Base-by-base conservation (phyloP, 2,888 invertebrate genomes). In the Nephrocerus scutellatus region DNA sequence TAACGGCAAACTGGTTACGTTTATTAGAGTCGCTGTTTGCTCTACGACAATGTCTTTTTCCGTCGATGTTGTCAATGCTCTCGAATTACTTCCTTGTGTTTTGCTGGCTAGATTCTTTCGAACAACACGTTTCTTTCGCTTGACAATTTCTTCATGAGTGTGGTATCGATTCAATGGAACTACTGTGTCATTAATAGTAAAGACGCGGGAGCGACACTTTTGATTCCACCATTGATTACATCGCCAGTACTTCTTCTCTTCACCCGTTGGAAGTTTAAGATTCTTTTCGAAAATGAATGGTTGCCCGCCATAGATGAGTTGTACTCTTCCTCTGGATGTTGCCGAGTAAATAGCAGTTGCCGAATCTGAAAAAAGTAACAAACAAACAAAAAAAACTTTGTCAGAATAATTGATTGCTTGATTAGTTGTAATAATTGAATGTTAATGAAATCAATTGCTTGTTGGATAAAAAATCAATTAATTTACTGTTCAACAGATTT, bases 141-240 rank as follows among this genome's bases (percentile, higher is more conserved):
- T 60, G 9, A 69, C 63, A 35, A 69, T 66, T 43, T 69, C 68
- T 38, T 67, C 66, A 33, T 69, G 69, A 3, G 68, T 69, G 39
- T 69, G 68, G 43, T 60, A 66, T n/a, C 67, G 62, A 49, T 69
- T 68, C 5, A 69, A 50, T 2, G 67, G 66, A 30, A 64, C 57
- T 4, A 69, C 64, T 6, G 58, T 50, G 42, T 69, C 63, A 26
- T 62, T 64, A 9, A 67, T 59, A 7, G 68, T 68, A 26, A 59
- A 68, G 3, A 68, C 68, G n/a, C 69, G 57, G 1, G 68, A 66
- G 6, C 69, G 62, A 43, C 69, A 69, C 49, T 63, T 67, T 41
- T 67, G 66, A 46, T 68, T 68, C 69, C 69, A 69, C 69, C 69
- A 69, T 46, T 69, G 68, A 45, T 69, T 69, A 46, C 69, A 69